Conservation (phyloP, 2,797 vertebrate genomes). For the Dendrocincla fuliginosa region DNA sequence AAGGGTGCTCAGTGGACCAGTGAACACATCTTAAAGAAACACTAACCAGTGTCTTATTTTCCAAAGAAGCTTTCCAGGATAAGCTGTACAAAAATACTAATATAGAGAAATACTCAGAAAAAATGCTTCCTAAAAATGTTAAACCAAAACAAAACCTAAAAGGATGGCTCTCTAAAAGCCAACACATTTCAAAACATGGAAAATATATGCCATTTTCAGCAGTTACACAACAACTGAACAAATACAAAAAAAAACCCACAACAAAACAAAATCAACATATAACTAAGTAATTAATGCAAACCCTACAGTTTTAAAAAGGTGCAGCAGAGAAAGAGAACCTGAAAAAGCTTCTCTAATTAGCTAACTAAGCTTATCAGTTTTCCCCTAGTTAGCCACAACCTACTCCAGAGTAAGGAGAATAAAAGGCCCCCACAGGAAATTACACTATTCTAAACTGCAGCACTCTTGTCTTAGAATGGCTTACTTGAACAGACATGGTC, state of each 20-base stretch:
- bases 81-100: not conserved
- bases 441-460: not conserved
- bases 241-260: not conserved
- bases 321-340: not conserved
- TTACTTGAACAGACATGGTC: not conserved
- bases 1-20: not conserved
- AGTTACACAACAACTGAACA: not conserved
- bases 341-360: not conserved
- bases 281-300: not conserved
- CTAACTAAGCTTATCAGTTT: not conserved
- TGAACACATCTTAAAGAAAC: not conserved
- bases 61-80: not conserved
- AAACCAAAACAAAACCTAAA: not conserved
- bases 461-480: not conserved
- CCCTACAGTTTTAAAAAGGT: not conserved
- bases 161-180: not conserved
- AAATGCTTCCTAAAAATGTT: not conserved
- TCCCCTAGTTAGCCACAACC: not conserved
- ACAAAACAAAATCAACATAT: not conserved
- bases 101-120: not conserved
- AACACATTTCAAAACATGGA: not conserved
- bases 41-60: not conserved
- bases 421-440: not conserved
- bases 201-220: not conserved
- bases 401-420: not conserved